Conservation (phyloP, 1,140 invertebrate species). For the Phymorhynchus buccinoides region DNA sequence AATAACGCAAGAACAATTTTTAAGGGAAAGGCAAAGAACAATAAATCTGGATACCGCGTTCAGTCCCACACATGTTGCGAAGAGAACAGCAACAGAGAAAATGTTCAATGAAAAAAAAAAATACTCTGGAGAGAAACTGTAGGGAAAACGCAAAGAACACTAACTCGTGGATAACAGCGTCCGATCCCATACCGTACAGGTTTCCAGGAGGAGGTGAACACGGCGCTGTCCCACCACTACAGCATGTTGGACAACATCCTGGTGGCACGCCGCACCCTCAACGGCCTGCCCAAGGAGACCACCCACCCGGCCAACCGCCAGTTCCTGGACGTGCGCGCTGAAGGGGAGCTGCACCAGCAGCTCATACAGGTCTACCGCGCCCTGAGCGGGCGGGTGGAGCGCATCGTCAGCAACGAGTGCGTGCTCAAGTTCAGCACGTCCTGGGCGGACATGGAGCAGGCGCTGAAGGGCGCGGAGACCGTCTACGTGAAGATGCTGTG, state of each 20-base stretch:
- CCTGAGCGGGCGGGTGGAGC: background rate
- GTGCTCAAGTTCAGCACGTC: background rate
- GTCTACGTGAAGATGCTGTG: background rate
- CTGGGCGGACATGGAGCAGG: background rate
- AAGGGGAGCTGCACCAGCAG: background rate
- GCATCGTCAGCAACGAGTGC: background rate
- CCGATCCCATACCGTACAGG: background rate
- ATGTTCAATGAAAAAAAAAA: no score
- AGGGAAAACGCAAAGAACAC: no score
- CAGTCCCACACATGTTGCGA: no score
- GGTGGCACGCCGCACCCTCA: background rate
- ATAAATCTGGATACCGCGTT: no score
- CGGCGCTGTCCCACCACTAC: background rate
- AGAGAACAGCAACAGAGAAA: no score
- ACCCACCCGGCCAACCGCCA: background rate
- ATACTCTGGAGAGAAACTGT: no score
- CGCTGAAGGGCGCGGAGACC: background rate
- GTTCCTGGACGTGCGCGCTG: background rate
- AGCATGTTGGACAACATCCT: conserved; percentile 9
- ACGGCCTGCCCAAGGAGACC: background rate
- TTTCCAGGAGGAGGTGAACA: background rate
- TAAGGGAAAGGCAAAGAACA: no score
- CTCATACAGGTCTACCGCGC: background rate
- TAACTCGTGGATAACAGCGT: no score
- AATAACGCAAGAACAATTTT: no score